Conservation (phyloP, 1,140 invertebrate species). For the Dufourea novaeangliae region DNA sequence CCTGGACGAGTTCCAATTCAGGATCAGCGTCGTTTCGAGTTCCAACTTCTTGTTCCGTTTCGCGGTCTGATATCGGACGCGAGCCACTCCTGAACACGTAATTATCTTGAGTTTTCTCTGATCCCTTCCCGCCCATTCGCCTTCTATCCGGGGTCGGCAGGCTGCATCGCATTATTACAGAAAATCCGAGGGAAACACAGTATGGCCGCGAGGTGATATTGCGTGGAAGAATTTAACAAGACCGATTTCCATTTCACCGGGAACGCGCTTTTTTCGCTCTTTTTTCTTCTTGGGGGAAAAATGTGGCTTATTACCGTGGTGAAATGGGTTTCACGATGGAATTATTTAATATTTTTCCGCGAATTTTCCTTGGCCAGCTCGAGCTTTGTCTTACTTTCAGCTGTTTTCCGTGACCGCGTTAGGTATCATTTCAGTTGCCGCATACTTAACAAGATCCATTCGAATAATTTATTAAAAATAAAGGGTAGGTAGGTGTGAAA, state of each 20-base stretch:
- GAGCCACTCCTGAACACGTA: conserved; percentile 39
- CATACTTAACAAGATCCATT: neutral
- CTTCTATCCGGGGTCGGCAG: neutral
- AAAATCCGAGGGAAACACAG: conserved; percentile 10
- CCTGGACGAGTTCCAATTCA: conserved; percentile 56
- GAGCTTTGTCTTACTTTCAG: neutral
- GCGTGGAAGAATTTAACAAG: conserved; percentile 52
- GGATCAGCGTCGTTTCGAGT: conserved; percentile 46
- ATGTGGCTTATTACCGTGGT: conserved; percentile 2
- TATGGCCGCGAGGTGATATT: conserved; percentile 20
- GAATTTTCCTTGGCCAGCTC: neutral
- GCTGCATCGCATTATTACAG: conserved; percentile 33
- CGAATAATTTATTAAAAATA: neutral
- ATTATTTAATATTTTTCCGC: conserved; percentile 19
- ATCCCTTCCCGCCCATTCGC: neutral
- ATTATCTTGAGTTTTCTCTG: conserved; percentile 40
- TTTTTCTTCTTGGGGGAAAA: neutral
- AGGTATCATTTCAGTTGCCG: neutral
- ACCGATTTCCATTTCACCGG: conserved; percentile 15
- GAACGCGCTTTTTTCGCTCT: neutral
- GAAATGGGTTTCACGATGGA: neutral
- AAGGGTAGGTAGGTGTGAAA: no score
- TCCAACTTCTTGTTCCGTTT: conserved; percentile 48
- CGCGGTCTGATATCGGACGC: conserved; percentile 13
- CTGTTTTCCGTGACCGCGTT: neutral